Evolutionary conservation across 2,888 invertebrate genomes (phyloP), one percentile per base, ranked within the genome.

Genomic region (Torymus aiolomorphi): DNA sequence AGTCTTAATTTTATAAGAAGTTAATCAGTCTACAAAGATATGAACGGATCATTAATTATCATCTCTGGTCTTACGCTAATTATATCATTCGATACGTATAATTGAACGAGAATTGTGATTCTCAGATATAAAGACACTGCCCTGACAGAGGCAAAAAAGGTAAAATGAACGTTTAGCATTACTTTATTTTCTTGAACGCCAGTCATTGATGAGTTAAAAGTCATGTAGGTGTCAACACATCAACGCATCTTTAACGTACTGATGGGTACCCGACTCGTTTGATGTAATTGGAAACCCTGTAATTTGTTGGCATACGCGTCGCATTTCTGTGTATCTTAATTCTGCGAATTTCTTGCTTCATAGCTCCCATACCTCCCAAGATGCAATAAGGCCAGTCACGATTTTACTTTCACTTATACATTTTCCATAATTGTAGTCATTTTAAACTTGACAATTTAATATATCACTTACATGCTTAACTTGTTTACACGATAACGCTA

Each of bases 391-490:
- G 62, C 24, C 71, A 67, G 62, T 62, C 75, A 72, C 71, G 72
- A 81, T 61, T 67, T 63, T 57, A 71, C 76, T 78, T 76, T 78
- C 74, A 72, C 77, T 67, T 67, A 12, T 16, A 31, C 52, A 51
- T 61, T 70, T 72, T 52, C 61, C 51, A n/a, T 75, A 78, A 78
- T 78, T 78, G 61, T 20, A 52, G 70, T 73, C 18, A 72, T 80
- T 72, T 76, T 10, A 42, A 59, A 31, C 24, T 14, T 31, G 73
- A 72, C 66, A 57, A 67, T 62, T 69, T 73, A 74, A 75, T 75
- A 18, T 13, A 69, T 49, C 42, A 31, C n/a, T 69, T 63, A 5
- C 57, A 56, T 20, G 61, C 8, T 31, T 12, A 2, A 20, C 49
- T 59, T 51, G 20, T 63, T 63, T 31, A 63, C 49, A 2, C 18